Conservation (phyloP, 2,888 invertebrate genomes). For the Callosobruchus maculatus region DNA sequence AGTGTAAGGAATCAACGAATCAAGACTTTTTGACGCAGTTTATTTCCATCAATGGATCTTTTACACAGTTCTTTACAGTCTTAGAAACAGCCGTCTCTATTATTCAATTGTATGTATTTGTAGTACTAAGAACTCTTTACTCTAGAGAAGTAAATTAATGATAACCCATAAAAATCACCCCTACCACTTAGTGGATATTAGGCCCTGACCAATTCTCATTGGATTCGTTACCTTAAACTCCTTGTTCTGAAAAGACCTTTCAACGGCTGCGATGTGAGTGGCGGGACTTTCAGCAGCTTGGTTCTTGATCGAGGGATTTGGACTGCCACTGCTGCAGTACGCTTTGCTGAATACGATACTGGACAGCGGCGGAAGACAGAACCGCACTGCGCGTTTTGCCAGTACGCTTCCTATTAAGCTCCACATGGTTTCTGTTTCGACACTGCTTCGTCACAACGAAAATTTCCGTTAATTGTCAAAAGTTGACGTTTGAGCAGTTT, state of each 20-base stretch:
- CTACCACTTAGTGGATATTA: too few relatives aligned
- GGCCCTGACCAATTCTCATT: too few relatives aligned
- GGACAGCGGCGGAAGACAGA: neutral
- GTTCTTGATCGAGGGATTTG: neutral
- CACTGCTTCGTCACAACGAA: neutral
- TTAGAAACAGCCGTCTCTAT: too few relatives aligned
- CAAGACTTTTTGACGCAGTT: too few relatives aligned
- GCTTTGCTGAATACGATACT: neutral
- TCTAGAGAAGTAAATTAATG: too few relatives aligned
- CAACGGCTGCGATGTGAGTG: neutral
- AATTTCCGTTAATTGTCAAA: neutral
- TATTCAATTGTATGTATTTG: too few relatives aligned
- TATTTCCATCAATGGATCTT: too few relatives aligned
- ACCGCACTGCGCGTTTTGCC: neutral
- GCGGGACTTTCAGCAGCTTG: neutral
- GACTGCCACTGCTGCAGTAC: neutral
- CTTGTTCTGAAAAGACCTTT: constrained; percentile 8
- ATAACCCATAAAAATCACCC: too few relatives aligned
- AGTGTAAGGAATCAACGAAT: too few relatives aligned
- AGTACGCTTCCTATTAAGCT: neutral
- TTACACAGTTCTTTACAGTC: too few relatives aligned
- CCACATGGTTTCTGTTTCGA: neutral
- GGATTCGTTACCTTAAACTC: constrained; percentile 1
- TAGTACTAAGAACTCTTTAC: too few relatives aligned
- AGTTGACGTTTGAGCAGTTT: neutral